phyloP scores from a whole-genome alignment of 1,140 invertebrate genomes.

The Chrysomallon squamiferum region DNA sequence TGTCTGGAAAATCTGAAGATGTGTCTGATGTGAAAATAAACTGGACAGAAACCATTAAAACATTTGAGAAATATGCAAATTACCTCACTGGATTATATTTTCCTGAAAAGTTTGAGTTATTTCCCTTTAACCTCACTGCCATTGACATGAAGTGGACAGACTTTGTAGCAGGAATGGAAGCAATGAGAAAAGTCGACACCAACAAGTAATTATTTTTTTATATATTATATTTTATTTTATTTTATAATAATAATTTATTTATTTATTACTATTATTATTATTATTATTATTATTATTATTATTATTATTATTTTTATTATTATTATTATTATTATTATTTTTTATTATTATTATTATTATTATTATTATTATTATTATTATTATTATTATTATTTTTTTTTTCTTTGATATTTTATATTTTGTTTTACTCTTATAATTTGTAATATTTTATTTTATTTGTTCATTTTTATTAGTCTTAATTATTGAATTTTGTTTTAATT shows the following conservation, averaged over 20 bases:
- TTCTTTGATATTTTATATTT: too few relatives aligned
- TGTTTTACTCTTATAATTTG: too few relatives aligned
- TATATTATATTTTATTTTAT: not conserved
- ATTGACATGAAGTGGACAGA: slow-evolving; percentile 24
- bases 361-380: too few relatives aligned
- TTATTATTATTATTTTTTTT: too few relatives aligned
- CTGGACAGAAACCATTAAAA: slow-evolving; percentile 14
- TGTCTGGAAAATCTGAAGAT: not conserved
- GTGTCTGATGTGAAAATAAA: slow-evolving; percentile 13
- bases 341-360: too few relatives aligned
- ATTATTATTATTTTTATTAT: not conserved
- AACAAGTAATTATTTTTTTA: slow-evolving; percentile 12
- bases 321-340: too few relatives aligned
- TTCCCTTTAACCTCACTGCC: slow-evolving; percentile 24
- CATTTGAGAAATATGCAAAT: not conserved
- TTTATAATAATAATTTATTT: not conserved
- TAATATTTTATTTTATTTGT: too few relatives aligned
- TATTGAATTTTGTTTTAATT: too few relatives aligned
- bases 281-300: not conserved
- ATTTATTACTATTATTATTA: too few relatives aligned
- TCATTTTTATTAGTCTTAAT: too few relatives aligned
- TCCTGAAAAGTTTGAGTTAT: not conserved
- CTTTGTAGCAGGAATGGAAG: slow-evolving; percentile 16
- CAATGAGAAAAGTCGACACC: slow-evolving; percentile 9
- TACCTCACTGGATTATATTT: not conserved